Conservation (phyloP, 2,797 vertebrate species). For the Vipera ursinii region DNA sequence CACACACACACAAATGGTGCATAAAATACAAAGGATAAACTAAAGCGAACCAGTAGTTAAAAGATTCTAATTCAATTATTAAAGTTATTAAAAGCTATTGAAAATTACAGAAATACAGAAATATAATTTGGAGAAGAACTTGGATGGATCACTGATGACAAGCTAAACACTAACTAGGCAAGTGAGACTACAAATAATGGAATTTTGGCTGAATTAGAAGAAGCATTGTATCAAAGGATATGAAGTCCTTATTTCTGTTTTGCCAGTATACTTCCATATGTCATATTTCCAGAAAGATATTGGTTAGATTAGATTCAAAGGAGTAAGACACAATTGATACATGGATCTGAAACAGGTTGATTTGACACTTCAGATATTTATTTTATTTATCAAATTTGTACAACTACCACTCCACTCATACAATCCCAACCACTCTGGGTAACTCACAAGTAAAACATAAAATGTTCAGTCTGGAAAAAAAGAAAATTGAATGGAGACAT, state of each 20-base stretch:
- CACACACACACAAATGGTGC: no score
- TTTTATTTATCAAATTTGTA: not conserved
- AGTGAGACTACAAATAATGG: not conserved
- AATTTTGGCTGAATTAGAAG: not conserved
- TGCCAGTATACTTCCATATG: not conserved
- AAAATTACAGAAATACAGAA: not conserved
- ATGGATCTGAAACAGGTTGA: not conserved
- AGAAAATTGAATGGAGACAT: not conserved
- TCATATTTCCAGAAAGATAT: not conserved
- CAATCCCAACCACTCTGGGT: not conserved
- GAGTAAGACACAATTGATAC: not conserved
- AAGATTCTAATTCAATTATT: not conserved
- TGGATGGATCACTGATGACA: not conserved
- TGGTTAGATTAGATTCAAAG: not conserved
- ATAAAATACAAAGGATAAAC: not conserved
- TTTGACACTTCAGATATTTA: not conserved
- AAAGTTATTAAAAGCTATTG: not conserved
- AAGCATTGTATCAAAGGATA: not conserved
- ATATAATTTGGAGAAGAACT: not conserved
- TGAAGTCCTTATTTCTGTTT: not conserved
- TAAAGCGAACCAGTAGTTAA: not conserved
- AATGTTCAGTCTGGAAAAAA: not conserved
- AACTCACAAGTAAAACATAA: not conserved
- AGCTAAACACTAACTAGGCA: not conserved
- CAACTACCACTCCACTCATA: not conserved